Percentiles rank a stretch among this genome's conserved stretches.
Conservation (phyloP, 1,140 invertebrate species). For the Hycleus cichorii region DNA sequence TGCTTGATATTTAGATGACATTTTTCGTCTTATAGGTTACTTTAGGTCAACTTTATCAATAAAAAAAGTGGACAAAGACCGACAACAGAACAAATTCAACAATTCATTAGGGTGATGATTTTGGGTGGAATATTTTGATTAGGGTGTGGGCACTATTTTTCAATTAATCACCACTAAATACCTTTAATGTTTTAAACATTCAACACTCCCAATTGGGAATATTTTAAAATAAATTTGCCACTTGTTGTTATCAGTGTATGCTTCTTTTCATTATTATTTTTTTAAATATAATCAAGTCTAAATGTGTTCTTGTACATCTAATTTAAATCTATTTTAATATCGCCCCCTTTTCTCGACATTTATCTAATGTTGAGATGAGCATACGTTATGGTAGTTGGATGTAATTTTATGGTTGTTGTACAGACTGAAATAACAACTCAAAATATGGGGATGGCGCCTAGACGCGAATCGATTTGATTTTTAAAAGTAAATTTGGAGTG, state of each 20-base stretch:
- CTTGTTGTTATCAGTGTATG: background rate
- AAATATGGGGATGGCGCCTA: too few species aligned
- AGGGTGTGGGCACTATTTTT: constrained; percentile 5
- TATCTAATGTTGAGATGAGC: too few species aligned
- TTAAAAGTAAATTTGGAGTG: too few species aligned
- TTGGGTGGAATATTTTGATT: constrained; percentile 3
- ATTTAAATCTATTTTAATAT: background rate
- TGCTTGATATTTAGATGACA: constrained; percentile 10
- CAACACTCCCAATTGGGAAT: background rate
- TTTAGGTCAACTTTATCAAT: background rate
- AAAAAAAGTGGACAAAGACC: constrained; percentile 6
- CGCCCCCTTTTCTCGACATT: background rate
- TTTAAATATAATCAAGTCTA: background rate
- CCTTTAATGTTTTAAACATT: constrained; percentile 10
- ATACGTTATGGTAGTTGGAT: too few species aligned
- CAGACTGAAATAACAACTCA: too few species aligned
- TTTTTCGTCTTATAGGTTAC: constrained; percentile 7
- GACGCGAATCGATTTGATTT: too few species aligned
- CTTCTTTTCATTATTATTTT: background rate
- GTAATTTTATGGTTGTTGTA: too few species aligned
- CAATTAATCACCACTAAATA: background rate
- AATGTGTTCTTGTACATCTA: background rate
- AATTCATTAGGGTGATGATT: background rate
- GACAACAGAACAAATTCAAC: background rate
- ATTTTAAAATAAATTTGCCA: background rate